Conservation (phyloP, 2,113 vertebrate species). For the Poeciliopsis turrubarensis region DNA sequence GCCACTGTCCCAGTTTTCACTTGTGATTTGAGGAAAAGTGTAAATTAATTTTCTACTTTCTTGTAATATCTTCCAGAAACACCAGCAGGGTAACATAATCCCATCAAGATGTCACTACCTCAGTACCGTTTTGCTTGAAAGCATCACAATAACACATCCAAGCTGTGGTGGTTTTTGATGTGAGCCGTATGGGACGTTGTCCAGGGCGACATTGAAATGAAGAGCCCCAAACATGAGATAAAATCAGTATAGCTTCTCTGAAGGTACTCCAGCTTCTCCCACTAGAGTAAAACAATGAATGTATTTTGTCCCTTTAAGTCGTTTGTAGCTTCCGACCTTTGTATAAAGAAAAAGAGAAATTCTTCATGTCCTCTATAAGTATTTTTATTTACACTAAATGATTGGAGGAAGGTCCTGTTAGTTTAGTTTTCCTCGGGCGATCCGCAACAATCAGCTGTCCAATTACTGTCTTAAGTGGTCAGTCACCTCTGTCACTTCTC, state of each 20-base stretch:
- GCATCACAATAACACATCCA: not conserved
- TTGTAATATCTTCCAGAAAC: not conserved
- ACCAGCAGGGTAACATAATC: not conserved
- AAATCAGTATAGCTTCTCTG: not conserved
- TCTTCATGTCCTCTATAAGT: not conserved
- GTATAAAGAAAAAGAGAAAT: not conserved
- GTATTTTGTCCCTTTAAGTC: not conserved
- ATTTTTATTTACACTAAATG: not conserved
- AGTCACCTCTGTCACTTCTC: conserved; percentile 47
- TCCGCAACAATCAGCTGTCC: conserved; percentile 41
- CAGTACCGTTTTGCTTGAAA: not conserved
- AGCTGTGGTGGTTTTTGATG: not conserved
- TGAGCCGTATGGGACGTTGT: not conserved
- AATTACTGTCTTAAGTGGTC: conserved; percentile 63
- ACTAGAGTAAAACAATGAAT: not conserved
- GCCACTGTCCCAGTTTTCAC: not conserved
- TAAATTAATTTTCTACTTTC: not conserved
- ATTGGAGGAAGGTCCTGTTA: conserved; percentile 2
- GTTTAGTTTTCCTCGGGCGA: conserved; percentile 20
- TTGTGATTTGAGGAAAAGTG: too few species aligned
- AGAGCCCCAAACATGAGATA: not conserved
- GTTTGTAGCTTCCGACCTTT: not conserved
- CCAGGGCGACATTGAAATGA: not conserved
- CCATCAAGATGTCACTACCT: not conserved
- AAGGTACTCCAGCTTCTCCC: not conserved